Evolutionary conservation across 2,797 vertebrate genomes (phyloP), one percentile per base, ranked within the genome.

Genomic region (Falco columbarius): DNA sequence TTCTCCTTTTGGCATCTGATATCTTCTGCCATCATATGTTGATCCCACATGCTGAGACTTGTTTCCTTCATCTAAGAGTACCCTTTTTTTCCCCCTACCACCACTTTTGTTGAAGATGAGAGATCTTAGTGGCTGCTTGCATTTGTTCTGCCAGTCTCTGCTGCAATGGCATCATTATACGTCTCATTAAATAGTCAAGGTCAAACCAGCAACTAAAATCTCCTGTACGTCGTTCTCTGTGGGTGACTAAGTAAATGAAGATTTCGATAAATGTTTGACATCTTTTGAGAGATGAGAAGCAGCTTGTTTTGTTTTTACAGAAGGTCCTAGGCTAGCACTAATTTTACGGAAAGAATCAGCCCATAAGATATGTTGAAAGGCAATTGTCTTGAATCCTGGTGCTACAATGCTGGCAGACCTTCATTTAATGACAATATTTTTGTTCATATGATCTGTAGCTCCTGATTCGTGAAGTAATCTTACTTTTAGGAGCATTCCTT

Each of bases 141-240:
- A 29, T 84, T 92, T 93, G 36, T 81, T 61, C 71, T 92, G 71
- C 71, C 61, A 81, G 49, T 34, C 54, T 87, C 66, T 85, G 63
- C 84, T 96, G 56, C 51, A 40, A 32, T 70, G 52, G 27, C 51
- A 71, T 70, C 47, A 29, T 91, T 94, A 81, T 24, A 83, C 17
- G 67, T 79, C 80, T 90, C 44, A 56, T 90, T 93, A 95, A 92
- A 68, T 19, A 91, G 61, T 76, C 86, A 94, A 96, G 95, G 96
- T 96, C 90, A 96, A 81, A 70, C 32, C 67, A 76, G 51, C 29
- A 92, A 42, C 61, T 86, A 95, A 93, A 54, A 86, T 85, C 51
- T 89, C 54, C 61, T 87, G 54, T 44, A 76, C 68, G 72, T 86
- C 44, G 46, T 54, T 88, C 63, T 66, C 75, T 91, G 46, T 65